Conservation (phyloP, 2,113 vertebrate genomes). For the Varanus salvator region DNA sequence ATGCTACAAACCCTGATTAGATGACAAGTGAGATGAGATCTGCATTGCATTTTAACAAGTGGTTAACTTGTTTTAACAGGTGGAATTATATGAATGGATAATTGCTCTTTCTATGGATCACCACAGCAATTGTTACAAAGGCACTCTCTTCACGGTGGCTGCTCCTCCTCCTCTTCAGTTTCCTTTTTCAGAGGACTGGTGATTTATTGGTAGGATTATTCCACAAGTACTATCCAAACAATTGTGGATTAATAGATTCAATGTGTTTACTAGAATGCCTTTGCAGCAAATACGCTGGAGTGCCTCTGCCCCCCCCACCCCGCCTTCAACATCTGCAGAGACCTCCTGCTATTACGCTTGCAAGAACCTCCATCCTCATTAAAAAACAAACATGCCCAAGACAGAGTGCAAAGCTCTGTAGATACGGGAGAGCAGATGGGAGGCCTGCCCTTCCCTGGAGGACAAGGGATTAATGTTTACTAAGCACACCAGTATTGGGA, state of each 20-base stretch:
- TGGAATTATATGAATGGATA: neutral
- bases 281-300: neutral
- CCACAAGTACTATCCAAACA: constrained; percentile 17
- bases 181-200: neutral
- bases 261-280: neutral
- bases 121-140: neutral
- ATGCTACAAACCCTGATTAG: neutral
- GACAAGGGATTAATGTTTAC: constrained; percentile 11
- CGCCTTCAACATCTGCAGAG: neutral
- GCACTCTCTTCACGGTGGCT: neutral
- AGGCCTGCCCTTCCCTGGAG: neutral
- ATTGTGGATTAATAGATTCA: constrained; percentile 31
- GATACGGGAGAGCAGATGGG: neutral
- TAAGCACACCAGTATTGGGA: constrained; percentile 1
- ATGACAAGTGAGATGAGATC: neutral
- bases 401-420: neutral
- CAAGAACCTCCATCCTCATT: accelerated
- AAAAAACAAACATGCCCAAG: constrained; percentile 27
- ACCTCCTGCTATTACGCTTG: neutral
- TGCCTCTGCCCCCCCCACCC: constrained; percentile 2
- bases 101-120: neutral
- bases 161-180: neutral
- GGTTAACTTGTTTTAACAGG: constrained; percentile 1
- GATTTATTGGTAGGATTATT: constrained; percentile 14
- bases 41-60: neutral